Evolutionary conservation across 2,113 vertebrate species (phyloP).

Genomic region (Channa argus): DNA sequence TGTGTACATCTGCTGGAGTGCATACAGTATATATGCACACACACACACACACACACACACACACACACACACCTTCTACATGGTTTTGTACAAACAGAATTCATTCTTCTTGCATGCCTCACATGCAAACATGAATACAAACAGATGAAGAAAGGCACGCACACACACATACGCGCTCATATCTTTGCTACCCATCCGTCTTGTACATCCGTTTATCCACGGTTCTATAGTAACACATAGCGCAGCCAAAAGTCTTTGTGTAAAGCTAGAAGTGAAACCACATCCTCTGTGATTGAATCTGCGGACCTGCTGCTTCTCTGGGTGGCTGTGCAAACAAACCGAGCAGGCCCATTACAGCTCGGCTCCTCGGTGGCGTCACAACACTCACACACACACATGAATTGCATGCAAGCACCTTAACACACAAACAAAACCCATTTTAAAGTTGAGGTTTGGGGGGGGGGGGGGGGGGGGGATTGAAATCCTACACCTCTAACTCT

Average conservation of each 20-base stretch:
- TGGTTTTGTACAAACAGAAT: constrained; percentile 26
- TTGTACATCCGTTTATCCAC: constrained; percentile 25
- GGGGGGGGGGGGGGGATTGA: neutral
- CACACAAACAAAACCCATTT: constrained; percentile 28
- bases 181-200: constrained; percentile 10
- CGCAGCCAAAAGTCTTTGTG: constrained; percentile 49
- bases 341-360: constrained; percentile 56
- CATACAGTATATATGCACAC: neutral
- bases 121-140: constrained; percentile 34
- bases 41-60: neutral
- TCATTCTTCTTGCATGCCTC: constrained; percentile 19
- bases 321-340: constrained; percentile 71
- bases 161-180: neutral
- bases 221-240: constrained; percentile 28
- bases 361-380: constrained; percentile 42
- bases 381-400: constrained; percentile 7
- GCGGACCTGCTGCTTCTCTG: constrained; percentile 57
- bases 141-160: neutral
- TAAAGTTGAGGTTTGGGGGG: constrained; percentile 20
- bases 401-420: neutral
- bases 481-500: constrained; percentile 42
- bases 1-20: too few relatives aligned
- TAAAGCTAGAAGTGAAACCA: constrained; percentile 73
- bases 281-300: constrained; percentile 74
- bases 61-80: neutral